Evolutionary conservation across 2,797 vertebrate species (phyloP), one percentile per base, ranked within the genome.

Genomic region (Taeniopygia guttata): DNA sequence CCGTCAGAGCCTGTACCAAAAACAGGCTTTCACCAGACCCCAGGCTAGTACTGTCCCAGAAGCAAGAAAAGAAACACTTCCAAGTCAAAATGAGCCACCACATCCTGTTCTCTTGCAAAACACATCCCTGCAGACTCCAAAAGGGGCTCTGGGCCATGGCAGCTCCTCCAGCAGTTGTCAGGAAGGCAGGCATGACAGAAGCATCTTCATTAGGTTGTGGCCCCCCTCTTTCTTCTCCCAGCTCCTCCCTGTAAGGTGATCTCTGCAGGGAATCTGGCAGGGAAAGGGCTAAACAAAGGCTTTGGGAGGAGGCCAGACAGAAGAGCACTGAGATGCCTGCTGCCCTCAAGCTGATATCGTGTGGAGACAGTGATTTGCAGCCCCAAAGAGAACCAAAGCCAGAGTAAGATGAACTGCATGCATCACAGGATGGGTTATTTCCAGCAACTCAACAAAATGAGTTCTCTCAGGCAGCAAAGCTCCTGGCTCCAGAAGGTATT

Each of bases 281-380:
- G 74, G 51, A 90, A 84, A 58, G 42, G 42, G n/a, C 91, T 92
- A 79, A 94, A 90, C 66, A 95, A 95, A 93, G 67, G 78, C 78
- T 92, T 90, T 96, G 89, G 82, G 91, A 93, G 36, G 69, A 94
- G 93, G 85, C 89, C 92, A 95, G 79, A 59, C 45, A 49, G 77
- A 91, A 64, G 5, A 90, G 58, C 81, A 79, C 30, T 0, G 46
- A 90, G 38, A 56, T 83, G 55, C 66, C 3, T 21, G 58, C 94
- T 95, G 95, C 60, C 68, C 54, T 86, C 72, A 68, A 64, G 48
- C 94, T 78, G 81, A 79, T 45, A 59, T 0, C 60, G 54, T 34
- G 29, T 36, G 56, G 34, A 93, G 49, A 93, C 42, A 9, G 49
- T 70, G 84, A 92, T 90, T 78, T 94, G 89, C 58, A 91, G 51